These are phyloP conservation scores for Cromileptes altivelis DNA, from an alignment of 2,113 vertebrate species.

Conservation along the genomic window DNA sequence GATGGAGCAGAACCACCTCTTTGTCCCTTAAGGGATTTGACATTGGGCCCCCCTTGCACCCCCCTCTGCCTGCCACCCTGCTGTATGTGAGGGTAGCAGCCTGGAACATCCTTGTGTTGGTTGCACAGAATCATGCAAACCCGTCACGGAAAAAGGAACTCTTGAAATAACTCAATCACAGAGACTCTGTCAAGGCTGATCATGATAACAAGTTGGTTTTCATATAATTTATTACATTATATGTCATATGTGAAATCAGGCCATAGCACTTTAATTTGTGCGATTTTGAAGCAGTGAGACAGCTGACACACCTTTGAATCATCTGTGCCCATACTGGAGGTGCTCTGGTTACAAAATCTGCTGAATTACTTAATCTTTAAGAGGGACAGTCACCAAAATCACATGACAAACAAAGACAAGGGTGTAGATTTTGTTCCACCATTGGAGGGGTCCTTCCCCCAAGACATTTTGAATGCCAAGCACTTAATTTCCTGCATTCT, in stretches of 20 bases:
- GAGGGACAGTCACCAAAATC: not conserved
- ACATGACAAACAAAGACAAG: not conserved
- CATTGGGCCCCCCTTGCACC: conserved; percentile 16
- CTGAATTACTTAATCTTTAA: not conserved
- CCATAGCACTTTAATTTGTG: not conserved
- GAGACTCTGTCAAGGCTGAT: not conserved
- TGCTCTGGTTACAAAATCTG: not conserved
- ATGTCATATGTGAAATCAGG: not conserved
- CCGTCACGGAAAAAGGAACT: conserved; percentile 14
- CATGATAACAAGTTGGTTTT: not conserved
- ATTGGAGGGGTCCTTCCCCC: too few relatives aligned
- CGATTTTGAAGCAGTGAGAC: not conserved
- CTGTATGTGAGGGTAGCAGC: conserved; percentile 50
- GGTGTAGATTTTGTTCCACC: too few relatives aligned
- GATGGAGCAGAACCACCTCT: conserved; percentile 71
- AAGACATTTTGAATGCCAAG: too few relatives aligned
- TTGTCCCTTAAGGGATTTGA: conserved; percentile 69
- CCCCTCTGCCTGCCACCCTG: conserved; percentile 13
- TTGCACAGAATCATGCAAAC: conserved; percentile 35
- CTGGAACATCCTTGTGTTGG: conserved; percentile 56
- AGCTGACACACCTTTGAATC: not conserved
- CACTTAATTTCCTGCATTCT: too few relatives aligned
- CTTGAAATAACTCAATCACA: conserved; percentile 29
- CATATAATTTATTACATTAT: not conserved
- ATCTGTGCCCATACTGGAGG: not conserved